A percentile compares a stretch with the other conserved stretches of the same genome.
phyloP scores from a whole-genome alignment of 2,888 invertebrate species.

The Rhingia rostrata region DNA sequence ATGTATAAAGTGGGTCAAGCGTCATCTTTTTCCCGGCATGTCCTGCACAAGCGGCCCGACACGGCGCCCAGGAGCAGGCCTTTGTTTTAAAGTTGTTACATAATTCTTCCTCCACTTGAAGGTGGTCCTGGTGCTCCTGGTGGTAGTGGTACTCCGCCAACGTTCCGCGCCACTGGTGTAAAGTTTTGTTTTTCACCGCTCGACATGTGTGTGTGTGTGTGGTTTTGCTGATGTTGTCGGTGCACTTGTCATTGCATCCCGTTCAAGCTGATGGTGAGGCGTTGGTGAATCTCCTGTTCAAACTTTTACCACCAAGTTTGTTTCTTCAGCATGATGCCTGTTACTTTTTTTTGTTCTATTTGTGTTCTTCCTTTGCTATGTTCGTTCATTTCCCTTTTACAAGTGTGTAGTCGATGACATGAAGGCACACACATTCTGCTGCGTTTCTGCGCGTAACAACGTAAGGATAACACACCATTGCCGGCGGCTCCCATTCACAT shows the following conservation, averaged over 20 bases:
- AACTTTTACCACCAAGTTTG: conserved; percentile 41
- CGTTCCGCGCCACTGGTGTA: too few relatives aligned
- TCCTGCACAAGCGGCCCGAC: conserved; percentile 36
- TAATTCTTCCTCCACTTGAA: conserved; percentile 15
- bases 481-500: conserved; percentile 32
- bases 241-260: conserved; percentile 62
- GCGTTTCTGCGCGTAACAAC: conserved; percentile 2
- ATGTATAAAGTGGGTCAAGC: conserved; percentile 61
- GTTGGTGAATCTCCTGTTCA: conserved; percentile 8
- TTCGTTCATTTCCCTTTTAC: conserved; percentile 37
- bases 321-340: too few relatives aligned
- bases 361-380: neutral
- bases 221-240: conserved; percentile 52
- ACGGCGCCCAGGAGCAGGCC: conserved; percentile 24
- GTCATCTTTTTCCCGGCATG: conserved; percentile 56
- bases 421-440: neutral
- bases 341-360: neutral
- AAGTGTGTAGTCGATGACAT: conserved; percentile 23
- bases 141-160: neutral
- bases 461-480: conserved; percentile 7
- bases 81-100: conserved; percentile 20
- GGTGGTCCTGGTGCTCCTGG: neutral
- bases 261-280: conserved; percentile 31
- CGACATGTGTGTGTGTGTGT: conserved; percentile 15
- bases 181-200: too few relatives aligned